Evolutionary conservation across 23 tunicate species (phyloP), one percentile per base, ranked within the genome.

Genomic region (Ciona savignyi): DNA sequence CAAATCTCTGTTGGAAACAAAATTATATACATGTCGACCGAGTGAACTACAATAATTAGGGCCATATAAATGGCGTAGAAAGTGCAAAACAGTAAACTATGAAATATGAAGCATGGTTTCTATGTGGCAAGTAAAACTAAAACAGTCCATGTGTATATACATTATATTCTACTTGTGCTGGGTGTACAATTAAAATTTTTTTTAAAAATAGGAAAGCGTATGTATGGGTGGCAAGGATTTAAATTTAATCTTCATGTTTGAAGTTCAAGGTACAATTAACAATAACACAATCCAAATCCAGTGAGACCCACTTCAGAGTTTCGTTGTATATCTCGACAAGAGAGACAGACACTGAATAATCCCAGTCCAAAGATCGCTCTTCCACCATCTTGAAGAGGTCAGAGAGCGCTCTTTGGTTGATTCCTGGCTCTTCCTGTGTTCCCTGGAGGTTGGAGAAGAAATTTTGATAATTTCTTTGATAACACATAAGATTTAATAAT

Each of bases 251-350:
- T 42, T 9, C 56, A 42, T 42, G 15, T 15, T 15, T 6, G 15
- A 9, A 42, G 15, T 42, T 42, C 15, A 42, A 42, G 15, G 56
- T 42, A 9, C 56, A 9, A 42, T 42, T 42, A 42, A 42, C 15
- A 42, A 9, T 42, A 6, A 9, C 56, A 9, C 9, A 42, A 42
- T 6, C 9, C 9, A 42, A 15, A 6, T 42, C 15, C 15, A 42
- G 9, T 42, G 11, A 42, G 15, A 63, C 83, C 26, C 3, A 86
- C 93, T 76, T 91, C 33, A 91, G 65, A 34, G 87, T 70, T 71
- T 91, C 97, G 74, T 91, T 91, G 83, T 91, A 91, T 33, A 91
- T 85, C 71, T 91, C 97, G 15, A 91, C 81, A 27, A 91, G 70
- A 26, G 97, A 91, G 0, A 91, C 97, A 2, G 74, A 32, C 27